A percentile compares a stretch with the other conserved stretches of the same genome.
phyloP scores from a whole-genome alignment of 37 sponge, comb jelly and placozoan genomes.

The Cliona cf. orientalis region DNA sequence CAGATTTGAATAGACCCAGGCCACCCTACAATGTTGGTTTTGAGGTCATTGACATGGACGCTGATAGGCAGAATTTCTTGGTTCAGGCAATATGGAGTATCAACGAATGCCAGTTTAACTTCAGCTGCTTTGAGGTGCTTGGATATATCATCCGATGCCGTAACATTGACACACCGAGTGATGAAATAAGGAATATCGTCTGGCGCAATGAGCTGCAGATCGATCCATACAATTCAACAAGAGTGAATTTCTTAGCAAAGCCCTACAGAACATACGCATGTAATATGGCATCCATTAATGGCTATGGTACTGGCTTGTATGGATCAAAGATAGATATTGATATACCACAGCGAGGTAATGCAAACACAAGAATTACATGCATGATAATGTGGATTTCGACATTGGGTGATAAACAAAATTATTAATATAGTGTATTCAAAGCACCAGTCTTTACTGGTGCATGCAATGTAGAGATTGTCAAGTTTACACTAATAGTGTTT shows the following conservation, averaged over 20 bases:
- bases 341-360: constrained; percentile 28
- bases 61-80: neutral
- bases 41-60: constrained; percentile 7
- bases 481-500: neutral
- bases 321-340: constrained; percentile 17
- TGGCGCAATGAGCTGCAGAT: constrained; percentile 4
- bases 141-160: constrained; percentile 30
- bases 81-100: constrained; percentile 26
- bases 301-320: constrained; percentile 21
- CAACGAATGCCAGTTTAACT: neutral
- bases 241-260: neutral
- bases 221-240: neutral
- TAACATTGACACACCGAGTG: neutral
- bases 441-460: neutral
- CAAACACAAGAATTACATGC: neutral
- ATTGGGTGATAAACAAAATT: no score
- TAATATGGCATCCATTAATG: constrained; percentile 17
- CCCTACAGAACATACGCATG: constrained; percentile 27
- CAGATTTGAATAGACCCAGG: constrained; percentile 30
- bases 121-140: constrained; percentile 4
- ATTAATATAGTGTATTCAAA: neutral
- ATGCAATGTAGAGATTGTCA: neutral
- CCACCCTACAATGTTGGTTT: constrained; percentile 33
- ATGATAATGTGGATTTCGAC: no score
- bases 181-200: constrained; percentile 12